Conservation (phyloP, 1,140 invertebrate genomes). For the Gerris buenoi region DNA sequence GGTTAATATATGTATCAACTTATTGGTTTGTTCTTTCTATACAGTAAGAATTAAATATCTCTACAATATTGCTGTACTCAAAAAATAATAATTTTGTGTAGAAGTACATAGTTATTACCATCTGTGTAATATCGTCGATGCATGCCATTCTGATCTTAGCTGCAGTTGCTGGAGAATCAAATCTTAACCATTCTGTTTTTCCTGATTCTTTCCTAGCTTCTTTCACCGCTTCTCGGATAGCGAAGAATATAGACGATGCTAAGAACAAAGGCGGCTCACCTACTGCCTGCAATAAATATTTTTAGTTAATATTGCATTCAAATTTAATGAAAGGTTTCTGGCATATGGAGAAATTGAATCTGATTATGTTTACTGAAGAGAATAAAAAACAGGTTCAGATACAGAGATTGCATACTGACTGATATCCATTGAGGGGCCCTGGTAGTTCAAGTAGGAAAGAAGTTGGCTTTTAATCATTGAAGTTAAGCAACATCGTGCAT, state of each 20-base stretch:
- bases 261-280: constrained; percentile 89
- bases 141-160: constrained; percentile 82
- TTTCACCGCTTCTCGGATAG: constrained; percentile 75
- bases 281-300: too few species aligned
- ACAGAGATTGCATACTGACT: too few species aligned
- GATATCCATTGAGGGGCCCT: too few species aligned
- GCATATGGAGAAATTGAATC: too few species aligned
- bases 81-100: not conserved
- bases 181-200: constrained; percentile 41
- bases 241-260: constrained; percentile 66
- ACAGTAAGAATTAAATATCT: not conserved
- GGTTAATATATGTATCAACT: not conserved
- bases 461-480: too few species aligned
- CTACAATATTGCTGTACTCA: not conserved
- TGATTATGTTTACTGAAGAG: too few species aligned
- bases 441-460: too few species aligned
- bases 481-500: too few species aligned
- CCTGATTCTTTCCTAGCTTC: constrained; percentile 56
- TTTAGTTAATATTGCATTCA: too few species aligned
- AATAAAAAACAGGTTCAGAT: too few species aligned
- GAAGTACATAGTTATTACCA: constrained; percentile 9
- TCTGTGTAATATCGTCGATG: constrained; percentile 55
- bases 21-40: not conserved
- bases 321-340: too few species aligned
- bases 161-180: constrained; percentile 77